Percentiles rank a stretch among this genome's conserved stretches.
Evolutionary conservation across 2,888 invertebrate genomes (phyloP).

Genomic region (Brenthis hecate): DNA sequence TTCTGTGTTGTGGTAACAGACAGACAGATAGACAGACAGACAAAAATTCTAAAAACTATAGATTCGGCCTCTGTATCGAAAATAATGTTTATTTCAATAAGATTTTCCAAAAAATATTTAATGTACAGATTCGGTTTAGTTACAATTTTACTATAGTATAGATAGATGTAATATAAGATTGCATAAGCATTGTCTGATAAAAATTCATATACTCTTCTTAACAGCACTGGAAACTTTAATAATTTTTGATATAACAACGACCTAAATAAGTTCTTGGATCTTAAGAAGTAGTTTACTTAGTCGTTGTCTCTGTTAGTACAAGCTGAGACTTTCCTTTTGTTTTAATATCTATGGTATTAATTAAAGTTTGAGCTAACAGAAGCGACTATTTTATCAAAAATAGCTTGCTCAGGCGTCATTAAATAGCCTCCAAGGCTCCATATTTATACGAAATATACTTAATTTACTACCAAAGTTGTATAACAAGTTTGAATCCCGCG

Average conservation of each 20-base stretch:
- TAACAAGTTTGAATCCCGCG: too few species aligned
- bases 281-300: conserved; percentile 32
- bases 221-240: conserved; percentile 8
- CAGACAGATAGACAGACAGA: too few species aligned
- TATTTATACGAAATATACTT: too few species aligned
- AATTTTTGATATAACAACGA: conserved; percentile 27
- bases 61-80: too few species aligned
- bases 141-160: too few species aligned
- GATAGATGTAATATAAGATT: background rate
- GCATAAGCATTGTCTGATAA: background rate
- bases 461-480: too few species aligned
- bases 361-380: conserved; percentile 36
- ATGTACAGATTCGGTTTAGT: too few species aligned
- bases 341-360: conserved; percentile 40
- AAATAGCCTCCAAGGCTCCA: too few species aligned
- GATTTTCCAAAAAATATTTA: too few species aligned
- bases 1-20: too few species aligned
- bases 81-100: too few species aligned
- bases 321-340: conserved; percentile 37
- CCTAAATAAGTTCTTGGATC: conserved; percentile 28
- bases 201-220: conserved; percentile 6
- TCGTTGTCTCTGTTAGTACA: conserved; percentile 38
- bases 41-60: too few species aligned
- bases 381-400: conserved; percentile 35
- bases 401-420: conserved; percentile 11